Base-by-base conservation (phyloP, 2,888 invertebrate genomes). In the Cryptosula pallasiana region DNA sequence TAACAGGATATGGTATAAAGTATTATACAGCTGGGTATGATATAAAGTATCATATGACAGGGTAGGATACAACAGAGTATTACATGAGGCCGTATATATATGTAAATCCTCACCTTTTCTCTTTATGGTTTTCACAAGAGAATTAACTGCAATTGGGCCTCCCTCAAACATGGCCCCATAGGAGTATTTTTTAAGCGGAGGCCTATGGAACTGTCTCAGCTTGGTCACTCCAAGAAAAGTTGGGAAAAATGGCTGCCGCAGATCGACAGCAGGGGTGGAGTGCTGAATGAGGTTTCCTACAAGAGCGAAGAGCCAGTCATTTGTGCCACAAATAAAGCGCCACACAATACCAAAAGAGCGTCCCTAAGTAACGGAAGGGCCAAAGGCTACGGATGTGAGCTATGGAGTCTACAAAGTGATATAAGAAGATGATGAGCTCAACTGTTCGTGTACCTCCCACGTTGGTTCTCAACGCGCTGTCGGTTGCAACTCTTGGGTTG, bases 231-330 rank as follows among this genome's bases (percentile, higher is more conserved):
- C 91, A 91, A 95, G 92, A 82, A 94, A 92, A 0, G 95, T 95
- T 75, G 97, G 98, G 75, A 99, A 92, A 86, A 98, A 98, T 0
- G 96, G 95, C 1, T 91, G 91, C 34, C 95, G 88, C 1, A 99
- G 86, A 83, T 99, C 98, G 9, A 97, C 94, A 0, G 96, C 95
- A 0, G 99, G 98, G 0, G 95, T 98, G 54, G 98, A 97, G 86
- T 99, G 99, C 83, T 99, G 95, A 73, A 95, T 78, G n/a, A 63
- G 63, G n/a, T 63, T 63, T 5, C 57, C 57, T 57, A 23, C 5
- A 45, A 20, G 16, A 20, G 16, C 9, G 9, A 45, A 20, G 9
- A 45, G 45, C 45, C 9, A n/a, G n/a, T n/a, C n/a, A n/a, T n/a
- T n/a, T n/a, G n/a, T n/a, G n/a, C n/a, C n/a, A n/a, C n/a, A n/a